Evolutionary conservation across 2,888 invertebrate genomes (phyloP).

Genomic region (Phorcus lineatus): DNA sequence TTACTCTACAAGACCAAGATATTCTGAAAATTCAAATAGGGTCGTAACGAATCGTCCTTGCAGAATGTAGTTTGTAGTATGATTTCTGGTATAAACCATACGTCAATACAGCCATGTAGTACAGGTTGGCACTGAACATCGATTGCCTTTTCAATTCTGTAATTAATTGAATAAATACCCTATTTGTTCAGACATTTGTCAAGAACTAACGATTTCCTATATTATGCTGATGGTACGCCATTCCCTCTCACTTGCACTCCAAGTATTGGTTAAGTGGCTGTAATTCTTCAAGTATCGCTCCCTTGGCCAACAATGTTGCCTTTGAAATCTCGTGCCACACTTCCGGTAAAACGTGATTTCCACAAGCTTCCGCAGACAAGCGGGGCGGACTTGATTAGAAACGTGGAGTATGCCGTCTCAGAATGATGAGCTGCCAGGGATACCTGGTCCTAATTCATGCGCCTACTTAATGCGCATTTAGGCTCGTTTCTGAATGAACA

Average conservation of each 20-base stretch:
- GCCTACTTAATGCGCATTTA: not conserved
- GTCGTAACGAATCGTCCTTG: no score
- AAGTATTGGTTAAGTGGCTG: no score
- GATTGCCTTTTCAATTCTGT: not conserved
- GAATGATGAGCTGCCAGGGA: not conserved
- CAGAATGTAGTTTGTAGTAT: no score
- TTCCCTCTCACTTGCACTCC: not conserved
- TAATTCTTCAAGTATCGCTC: no score
- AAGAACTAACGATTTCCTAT: conserved; percentile 1
- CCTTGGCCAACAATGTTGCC: no score
- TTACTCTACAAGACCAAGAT: no score
- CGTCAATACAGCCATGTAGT: no score
- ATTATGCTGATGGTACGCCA: not conserved
- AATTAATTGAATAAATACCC: conserved; percentile 13
- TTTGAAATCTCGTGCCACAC: no score
- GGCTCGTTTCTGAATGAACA: not conserved
- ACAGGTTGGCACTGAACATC: not conserved
- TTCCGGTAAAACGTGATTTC: not conserved
- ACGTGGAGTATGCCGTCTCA: not conserved
- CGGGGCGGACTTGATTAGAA: not conserved
- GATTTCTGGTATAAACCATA: no score
- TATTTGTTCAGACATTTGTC: not conserved
- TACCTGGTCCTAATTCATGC: not conserved
- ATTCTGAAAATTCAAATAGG: no score
- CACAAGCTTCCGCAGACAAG: no score